Conservation (phyloP, 2,113 vertebrate species). For the Merops nubicus region DNA sequence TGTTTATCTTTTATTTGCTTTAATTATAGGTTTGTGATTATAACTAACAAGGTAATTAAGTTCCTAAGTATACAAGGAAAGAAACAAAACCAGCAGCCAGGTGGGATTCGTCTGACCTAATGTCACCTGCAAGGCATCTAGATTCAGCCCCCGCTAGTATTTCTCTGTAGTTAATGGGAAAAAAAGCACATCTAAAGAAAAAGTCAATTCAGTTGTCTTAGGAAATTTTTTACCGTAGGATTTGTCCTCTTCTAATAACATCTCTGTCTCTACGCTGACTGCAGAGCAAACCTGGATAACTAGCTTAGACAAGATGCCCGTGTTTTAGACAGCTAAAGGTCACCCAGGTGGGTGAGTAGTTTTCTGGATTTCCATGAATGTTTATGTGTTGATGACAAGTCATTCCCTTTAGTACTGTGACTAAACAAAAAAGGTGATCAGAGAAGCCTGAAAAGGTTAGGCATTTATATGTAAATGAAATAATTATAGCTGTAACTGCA, state of each 20-base stretch:
- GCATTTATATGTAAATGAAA: background rate
- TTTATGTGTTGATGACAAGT: background rate
- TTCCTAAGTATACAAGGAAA: background rate
- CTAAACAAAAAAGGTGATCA: background rate
- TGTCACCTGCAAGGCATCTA: background rate
- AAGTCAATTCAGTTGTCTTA: background rate
- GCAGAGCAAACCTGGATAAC: background rate
- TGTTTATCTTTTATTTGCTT: background rate
- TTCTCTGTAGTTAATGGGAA: background rate
- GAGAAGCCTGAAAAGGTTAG: background rate
- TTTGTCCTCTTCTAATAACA: background rate
- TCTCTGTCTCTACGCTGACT: background rate
- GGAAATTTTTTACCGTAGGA: background rate
- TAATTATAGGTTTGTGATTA: slow-evolving; percentile 36
- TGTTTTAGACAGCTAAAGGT: background rate
- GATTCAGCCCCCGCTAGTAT: background rate
- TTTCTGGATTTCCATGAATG: background rate
- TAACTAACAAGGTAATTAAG: slow-evolving; percentile 22
- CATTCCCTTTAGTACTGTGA: background rate
- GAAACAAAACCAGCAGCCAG: background rate
- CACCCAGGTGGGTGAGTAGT: fast-evolving
- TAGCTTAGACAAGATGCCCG: background rate
- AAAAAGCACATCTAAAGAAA: background rate
- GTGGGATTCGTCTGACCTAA: slow-evolving; percentile 28
- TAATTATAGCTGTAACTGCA: background rate